Evolutionary conservation across 2,888 invertebrate genomes (phyloP), one percentile per base, ranked within the genome.

Genomic region (Watsonalla binaria): DNA sequence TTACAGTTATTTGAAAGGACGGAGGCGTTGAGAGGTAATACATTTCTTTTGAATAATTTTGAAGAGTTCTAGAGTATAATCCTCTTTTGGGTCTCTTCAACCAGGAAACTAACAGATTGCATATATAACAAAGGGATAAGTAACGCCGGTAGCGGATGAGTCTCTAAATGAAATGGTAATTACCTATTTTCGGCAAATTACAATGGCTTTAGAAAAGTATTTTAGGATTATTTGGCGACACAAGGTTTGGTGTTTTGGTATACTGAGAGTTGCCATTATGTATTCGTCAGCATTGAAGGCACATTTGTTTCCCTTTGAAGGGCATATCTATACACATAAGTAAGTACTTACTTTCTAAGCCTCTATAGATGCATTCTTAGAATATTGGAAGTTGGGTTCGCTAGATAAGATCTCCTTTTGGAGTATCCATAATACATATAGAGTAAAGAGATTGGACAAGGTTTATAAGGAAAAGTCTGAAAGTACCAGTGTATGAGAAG

Each of bases 101-200:
- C 72, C 68, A 72, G 74, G 77, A 78, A 78, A 69, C 56, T 52
- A 60, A 51, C 70, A 71, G 76, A 77, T 74, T 71, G 51, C 55
- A 66, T 72, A 70, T 65, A 62, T 59, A 60, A 72, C 61, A 72
- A 66, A 65, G 4, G 68, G 56, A 63, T 55, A 56, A 65, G 73
- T 70, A 70, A 70, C 61, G 62, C 67, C 74, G 68, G 78, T 78
- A 78, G 76, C 75, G 54, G 58, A 59, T 55, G 58, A 50, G 54
- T 46, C 51, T 47, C 52, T 52, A 45, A 57, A 57, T 50, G 24
- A 53, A 47, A 50, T 45, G 15, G 13, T 42, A 46, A 45, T 42
- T 45, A 48, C 39, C 39, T 6, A 8, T 11, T 39, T 46, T 46
- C 15, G 15, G 37, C 11, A 42, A 39, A 37, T 14, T 6, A 39